Base-by-base conservation (phyloP, 2,797 vertebrate species). In the Pagetopsis macropterus region DNA sequence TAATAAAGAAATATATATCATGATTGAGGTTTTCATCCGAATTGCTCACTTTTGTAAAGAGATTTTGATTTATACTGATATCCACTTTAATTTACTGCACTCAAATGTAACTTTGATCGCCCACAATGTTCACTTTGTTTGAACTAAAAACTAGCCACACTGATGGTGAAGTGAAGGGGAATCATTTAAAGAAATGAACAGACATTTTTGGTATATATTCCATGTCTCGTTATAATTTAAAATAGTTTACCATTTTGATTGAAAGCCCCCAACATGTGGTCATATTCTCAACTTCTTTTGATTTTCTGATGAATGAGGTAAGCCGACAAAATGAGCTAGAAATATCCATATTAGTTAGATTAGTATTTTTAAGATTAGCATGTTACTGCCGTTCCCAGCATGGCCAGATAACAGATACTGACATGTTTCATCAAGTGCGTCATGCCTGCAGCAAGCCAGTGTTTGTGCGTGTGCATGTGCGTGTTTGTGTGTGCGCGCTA, bases 381-480 rank as follows among this genome's bases (percentile, higher is more conserved):
- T 55, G 6, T 70, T 70, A 19, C 40, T 72, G 55, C 37, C 62
- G 51, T 72, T 83, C 83, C 70, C 79, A 78, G 76, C 74, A 81
- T 74, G 75, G 65, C 72, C 70, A 66, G 37, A 54, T 72, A 74
- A 72, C 65, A 70, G 55, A 76, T 50, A 65, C 17, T 67, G 73
- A 58, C 68, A 73, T 72, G 72, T 72, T 70, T 67, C 40, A 70
- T 37, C 37, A 45, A 70, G 56, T 51, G 62, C 54, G 15, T 85
- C 77, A 58, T 78, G 84, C 76, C 68, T 64, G 75, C 72, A 76
- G 84, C 45, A 54, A 78, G 69, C 48, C 44, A 56, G 65, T 19
- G 27, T 55, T 17, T 69, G 49, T 64, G 51, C 10, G 43, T 19
- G 27, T 71, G 45, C 57, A 43, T 31, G 43, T 75, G 66, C 7